Evolutionary conservation across 2,888 invertebrate species (phyloP), one percentile per base, ranked within the genome.

Genomic region (Campaea margaritaria): DNA sequence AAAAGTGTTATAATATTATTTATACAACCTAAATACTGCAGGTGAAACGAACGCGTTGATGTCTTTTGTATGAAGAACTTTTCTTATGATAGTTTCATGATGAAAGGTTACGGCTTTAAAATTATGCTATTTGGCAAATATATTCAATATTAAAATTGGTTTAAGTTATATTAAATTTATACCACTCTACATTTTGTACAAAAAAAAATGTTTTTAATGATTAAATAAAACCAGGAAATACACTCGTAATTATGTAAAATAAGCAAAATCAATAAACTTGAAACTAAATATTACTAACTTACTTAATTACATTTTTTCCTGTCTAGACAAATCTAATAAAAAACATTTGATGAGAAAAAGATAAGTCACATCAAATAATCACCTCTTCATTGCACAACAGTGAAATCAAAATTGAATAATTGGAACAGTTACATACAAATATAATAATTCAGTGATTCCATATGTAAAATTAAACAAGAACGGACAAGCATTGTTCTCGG

Each of bases 51-150:
- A 41, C 62, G 39, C 61, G 64, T 65, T 62, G 39, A 62, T 16
- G 47, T 65, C 56, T 62, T 59, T 59, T 56, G 53, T 56, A 56
- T 49, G n/a, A 14, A 44, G 21, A 36, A 36, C 36, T n/a, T n/a
- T 2, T 2, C 12, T n/a, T 12, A 0, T 10, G 1, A n/a, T 36
- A n/a, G 1, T 36, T 36, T 36, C 7, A 31, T 31, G 31, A 7
- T 12, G n/a, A n/a, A 21, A 3, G n/a, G 9, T 2, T 36, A 36
- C 12, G 2, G 12, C 11, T 12, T 36, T 36, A 2, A 2, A 10
- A 12, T 36, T 36, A 36, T 10, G 8, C 9, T 31, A 31, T 7
- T 9, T 9, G 7, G 5, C 31, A 31, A 31, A 31, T 31, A 10
- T 3, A 31, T 31, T 7, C 1, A 31, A 31, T 21, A 3, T 21